These are phyloP conservation scores for Ophion ellenae DNA, from an alignment of 2,888 invertebrate species.

Conservation along the genomic window DNA sequence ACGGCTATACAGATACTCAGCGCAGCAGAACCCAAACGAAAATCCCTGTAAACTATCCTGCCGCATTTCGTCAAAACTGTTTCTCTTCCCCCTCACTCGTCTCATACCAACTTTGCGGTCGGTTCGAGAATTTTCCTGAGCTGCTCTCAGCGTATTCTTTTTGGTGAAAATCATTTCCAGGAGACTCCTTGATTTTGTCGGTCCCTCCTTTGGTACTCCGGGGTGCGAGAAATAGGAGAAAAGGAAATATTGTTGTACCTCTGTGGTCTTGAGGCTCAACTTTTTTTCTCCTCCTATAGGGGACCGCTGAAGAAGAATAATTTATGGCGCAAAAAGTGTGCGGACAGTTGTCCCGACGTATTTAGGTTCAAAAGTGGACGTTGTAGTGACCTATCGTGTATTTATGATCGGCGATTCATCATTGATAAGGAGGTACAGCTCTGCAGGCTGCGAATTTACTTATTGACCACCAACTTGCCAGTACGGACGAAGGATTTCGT, in stretches of 20 bases:
- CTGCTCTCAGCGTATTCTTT: conserved; percentile 32
- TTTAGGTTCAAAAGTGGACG: too few species aligned
- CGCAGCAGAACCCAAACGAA: conserved; percentile 54
- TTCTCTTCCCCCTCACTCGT: conserved; percentile 23
- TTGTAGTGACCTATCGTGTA: not conserved
- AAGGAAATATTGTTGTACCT: conserved; percentile 50
- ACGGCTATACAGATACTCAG: conserved; percentile 28
- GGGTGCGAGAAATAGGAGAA: conserved; percentile 29
- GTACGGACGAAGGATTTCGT: too few species aligned
- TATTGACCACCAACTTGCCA: too few species aligned
- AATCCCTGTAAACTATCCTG: conserved; percentile 58
- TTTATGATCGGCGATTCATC: conserved; percentile 34
- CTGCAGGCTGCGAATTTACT: not conserved
- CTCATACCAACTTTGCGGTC: conserved; percentile 53
- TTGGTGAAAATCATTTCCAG: conserved; percentile 66
- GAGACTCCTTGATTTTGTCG: conserved; percentile 20
- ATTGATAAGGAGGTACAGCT: not conserved
- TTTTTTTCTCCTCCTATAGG: not conserved
- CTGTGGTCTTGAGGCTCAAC: conserved; percentile 24
- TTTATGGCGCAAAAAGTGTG: conserved; percentile 21
- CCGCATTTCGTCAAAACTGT: conserved; percentile 46
- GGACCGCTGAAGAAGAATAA: not conserved
- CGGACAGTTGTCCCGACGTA: too few species aligned
- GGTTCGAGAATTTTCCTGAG: conserved; percentile 52
- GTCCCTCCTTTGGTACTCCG: not conserved